A percentile compares a stretch with the other conserved stretches of the same genome.
These are phyloP conservation scores for Enteromius thamalakanensis DNA, from an alignment of 2,797 vertebrate genomes.

Conservation along the genomic window DNA sequence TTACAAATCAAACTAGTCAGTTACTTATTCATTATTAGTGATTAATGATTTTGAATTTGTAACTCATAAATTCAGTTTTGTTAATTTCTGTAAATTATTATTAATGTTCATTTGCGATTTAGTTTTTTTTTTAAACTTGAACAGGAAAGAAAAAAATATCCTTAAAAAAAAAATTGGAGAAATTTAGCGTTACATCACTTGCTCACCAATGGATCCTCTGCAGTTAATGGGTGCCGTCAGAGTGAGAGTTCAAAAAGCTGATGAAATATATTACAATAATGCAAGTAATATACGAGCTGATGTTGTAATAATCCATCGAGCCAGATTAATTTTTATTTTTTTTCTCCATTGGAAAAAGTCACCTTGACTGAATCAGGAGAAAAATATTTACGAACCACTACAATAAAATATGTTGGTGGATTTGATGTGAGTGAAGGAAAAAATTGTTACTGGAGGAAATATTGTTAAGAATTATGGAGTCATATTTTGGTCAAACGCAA, in stretches of 20 bases:
- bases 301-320: not conserved
- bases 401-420: not conserved
- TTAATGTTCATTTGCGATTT: too few relatives aligned
- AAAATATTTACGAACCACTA: not conserved
- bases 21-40: not conserved
- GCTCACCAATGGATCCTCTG: not conserved
- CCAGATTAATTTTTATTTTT: not conserved
- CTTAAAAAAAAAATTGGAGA: too few relatives aligned
- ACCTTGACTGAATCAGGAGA: not conserved
- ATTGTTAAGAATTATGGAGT: not conserved
- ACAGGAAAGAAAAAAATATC: too few relatives aligned
- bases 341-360: not conserved
- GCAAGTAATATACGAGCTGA: not conserved
- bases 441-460: not conserved
- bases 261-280: not conserved
- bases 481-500: not conserved
- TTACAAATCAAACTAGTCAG: not conserved
- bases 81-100: not conserved
- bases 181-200: too few relatives aligned
- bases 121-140: too few relatives aligned
- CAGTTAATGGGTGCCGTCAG: not conserved
- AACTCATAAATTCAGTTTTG: not conserved
- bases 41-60: not conserved
- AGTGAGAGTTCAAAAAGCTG: not conserved
- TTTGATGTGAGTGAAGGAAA: not conserved